Evolutionary conservation across 2,113 vertebrate species (phyloP).

Genomic region (Oncorhynchus nerka): DNA sequence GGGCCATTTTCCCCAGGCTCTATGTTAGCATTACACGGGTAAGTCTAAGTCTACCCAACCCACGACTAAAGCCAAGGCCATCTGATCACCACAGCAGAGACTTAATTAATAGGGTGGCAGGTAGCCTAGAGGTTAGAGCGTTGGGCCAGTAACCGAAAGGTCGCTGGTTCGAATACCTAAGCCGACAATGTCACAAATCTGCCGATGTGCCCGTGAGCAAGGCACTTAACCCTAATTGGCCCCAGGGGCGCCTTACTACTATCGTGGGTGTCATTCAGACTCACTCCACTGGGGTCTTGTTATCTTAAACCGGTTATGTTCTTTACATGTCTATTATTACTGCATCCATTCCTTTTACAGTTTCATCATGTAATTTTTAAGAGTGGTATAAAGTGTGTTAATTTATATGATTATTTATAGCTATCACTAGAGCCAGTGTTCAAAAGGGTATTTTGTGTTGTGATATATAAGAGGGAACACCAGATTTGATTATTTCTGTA

Average conservation of each 20-base stretch:
- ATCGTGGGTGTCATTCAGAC: neutral
- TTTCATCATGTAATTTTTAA: conserved; percentile 59
- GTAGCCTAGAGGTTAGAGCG: no score
- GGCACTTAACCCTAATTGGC: no score
- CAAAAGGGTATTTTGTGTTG: conserved; percentile 64
- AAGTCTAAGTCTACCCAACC: conserved; percentile 80
- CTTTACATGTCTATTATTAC: conserved; percentile 61
- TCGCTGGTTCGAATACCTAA: no score
- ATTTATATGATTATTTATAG: conserved; percentile 76
- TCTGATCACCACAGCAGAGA: conserved; percentile 77
- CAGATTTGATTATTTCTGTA: conserved; percentile 46
- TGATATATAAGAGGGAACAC: conserved; percentile 58
- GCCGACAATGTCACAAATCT: no score
- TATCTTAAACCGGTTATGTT: conserved; percentile 82
- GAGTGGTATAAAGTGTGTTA: conserved; percentile 78
- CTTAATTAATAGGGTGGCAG: conserved; percentile 74
- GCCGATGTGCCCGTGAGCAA: no score
- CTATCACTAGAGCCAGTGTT: conserved; percentile 70
- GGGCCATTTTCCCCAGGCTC: conserved; percentile 77
- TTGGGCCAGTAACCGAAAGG: no score
- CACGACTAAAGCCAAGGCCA: conserved; percentile 75
- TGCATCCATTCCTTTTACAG: conserved; percentile 59
- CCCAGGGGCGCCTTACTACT: no score
- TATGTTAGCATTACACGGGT: conserved; percentile 98
- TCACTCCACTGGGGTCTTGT: conserved; percentile 47